Evolutionary conservation across 2,113 vertebrate genomes (phyloP).

Genomic region (Cavia porcellus): DNA sequence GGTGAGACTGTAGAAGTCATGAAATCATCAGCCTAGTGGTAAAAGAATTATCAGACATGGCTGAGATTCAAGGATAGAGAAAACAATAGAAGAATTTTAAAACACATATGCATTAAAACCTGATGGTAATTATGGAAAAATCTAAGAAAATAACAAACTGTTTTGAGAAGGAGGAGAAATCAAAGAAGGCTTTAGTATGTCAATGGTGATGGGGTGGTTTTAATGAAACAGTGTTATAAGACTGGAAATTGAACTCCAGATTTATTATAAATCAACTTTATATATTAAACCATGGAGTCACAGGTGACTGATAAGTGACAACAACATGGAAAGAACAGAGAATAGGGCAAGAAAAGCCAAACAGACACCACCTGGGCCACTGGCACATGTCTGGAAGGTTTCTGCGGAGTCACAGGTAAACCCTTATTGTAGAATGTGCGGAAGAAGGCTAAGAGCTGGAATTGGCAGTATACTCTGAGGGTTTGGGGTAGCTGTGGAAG

Average conservation of each 20-base stretch:
- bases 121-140: background rate
- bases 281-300: background rate
- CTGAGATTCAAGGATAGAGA: background rate
- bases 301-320: background rate
- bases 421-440: background rate
- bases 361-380: background rate
- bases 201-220: no score
- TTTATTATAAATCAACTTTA: background rate
- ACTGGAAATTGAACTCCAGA: background rate
- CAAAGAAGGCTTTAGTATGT: background rate
- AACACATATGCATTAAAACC: background rate
- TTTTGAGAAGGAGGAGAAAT: background rate
- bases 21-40: background rate
- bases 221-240: background rate
- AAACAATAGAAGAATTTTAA: background rate
- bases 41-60: background rate
- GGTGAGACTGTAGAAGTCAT: background rate
- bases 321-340: background rate
- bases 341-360: background rate
- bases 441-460: background rate
- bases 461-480: background rate
- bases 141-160: constrained; percentile 18
- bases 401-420: background rate
- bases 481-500: background rate
- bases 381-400: background rate